phyloP scores from a whole-genome alignment of 2,888 invertebrate genomes.

The Pseudanteris insignis region DNA sequence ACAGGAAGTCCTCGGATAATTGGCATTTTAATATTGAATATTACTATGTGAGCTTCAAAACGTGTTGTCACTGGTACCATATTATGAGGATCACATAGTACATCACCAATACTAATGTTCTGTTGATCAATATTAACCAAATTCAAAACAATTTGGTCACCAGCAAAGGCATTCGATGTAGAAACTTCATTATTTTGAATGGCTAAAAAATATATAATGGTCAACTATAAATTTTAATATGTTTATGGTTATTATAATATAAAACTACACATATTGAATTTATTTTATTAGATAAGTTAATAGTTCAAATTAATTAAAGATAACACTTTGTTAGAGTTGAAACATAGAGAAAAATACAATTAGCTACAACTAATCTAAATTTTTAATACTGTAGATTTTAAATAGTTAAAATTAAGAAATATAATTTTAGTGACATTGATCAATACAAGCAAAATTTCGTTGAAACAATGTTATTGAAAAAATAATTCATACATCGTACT shows the following conservation, averaged over 20 bases:
- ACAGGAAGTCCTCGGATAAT: conserved; percentile 90
- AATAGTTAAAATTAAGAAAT: too few species aligned
- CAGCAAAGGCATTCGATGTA: conserved; percentile 85
- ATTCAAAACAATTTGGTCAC: conserved; percentile 88
- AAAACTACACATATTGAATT: too few species aligned
- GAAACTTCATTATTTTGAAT: conserved; percentile 77
- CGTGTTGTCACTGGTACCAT: conserved; percentile 84
- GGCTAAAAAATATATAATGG: conserved; percentile 61
- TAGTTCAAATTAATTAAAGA: too few species aligned
- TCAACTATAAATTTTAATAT: conserved; percentile 1
- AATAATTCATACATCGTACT: conserved; percentile 79
- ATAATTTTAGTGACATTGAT: background rate
- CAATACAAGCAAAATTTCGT: background rate
- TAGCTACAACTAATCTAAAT: too few species aligned
- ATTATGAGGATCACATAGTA: conserved; percentile 83
- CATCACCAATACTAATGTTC: conserved; percentile 85
- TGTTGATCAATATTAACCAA: conserved; percentile 85
- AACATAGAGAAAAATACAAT: too few species aligned
- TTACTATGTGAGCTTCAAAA: conserved; percentile 90
- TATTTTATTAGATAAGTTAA: too few species aligned
- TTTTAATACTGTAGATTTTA: too few species aligned
- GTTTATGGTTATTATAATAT: too few species aligned
- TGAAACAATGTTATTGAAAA: too few species aligned
- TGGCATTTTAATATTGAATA: conserved; percentile 92
- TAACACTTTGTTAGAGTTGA: too few species aligned